Evolutionary conservation across 2,113 vertebrate species (phyloP).

Genomic region (Notothenia coriiceps): DNA sequence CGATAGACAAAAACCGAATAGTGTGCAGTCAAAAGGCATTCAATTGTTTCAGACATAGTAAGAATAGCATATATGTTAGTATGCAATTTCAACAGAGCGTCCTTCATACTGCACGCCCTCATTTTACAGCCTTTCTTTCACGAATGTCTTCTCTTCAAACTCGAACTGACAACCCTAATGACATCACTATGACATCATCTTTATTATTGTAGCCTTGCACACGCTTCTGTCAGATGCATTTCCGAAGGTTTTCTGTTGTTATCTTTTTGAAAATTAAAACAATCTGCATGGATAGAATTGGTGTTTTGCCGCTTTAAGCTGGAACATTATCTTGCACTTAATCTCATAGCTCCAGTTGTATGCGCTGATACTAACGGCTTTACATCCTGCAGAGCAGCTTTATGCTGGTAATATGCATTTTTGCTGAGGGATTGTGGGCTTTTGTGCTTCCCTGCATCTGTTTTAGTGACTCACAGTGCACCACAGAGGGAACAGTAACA

Average conservation of each 20-base stretch:
- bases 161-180: neutral
- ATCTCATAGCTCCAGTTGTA: constrained; percentile 9
- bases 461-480: constrained; percentile 43
- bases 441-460: constrained; percentile 35
- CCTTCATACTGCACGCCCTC: no score
- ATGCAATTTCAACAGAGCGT: no score
- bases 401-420: constrained; percentile 7
- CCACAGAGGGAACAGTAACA: constrained; percentile 18
- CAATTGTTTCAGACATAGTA: no score
- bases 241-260: neutral
- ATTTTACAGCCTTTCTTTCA: no score
- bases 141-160: neutral
- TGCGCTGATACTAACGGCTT: constrained; percentile 7
- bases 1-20: no score
- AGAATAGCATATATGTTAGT: no score
- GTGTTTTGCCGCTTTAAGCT: constrained; percentile 6
- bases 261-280: constrained; percentile 8
- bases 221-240: neutral
- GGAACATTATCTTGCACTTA: constrained; percentile 15
- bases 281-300: constrained; percentile 7
- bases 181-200: neutral
- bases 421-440: constrained; percentile 31
- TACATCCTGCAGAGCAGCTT: constrained; percentile 37
- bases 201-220: neutral
- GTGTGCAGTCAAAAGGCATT: no score